Percentiles rank a stretch among this genome's conserved stretches.
Evolutionary conservation across 2,888 invertebrate species (phyloP).

Genomic region (Minunthozetes semirufus): DNA sequence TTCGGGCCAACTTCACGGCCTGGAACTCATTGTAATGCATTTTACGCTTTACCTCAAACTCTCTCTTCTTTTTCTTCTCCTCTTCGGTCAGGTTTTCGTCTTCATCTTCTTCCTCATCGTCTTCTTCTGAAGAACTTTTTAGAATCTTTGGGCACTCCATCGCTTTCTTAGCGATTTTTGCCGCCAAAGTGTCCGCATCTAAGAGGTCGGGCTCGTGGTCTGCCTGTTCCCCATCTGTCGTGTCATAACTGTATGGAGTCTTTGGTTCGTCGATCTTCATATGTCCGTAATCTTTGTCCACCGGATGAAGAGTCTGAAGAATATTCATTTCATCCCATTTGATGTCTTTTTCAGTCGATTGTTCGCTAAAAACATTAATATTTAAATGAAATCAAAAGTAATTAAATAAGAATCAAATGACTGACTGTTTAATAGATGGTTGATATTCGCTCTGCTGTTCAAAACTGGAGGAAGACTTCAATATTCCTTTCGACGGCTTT

Average conservation of each 20-base stretch:
- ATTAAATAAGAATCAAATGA: neutral
- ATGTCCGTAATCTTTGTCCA: conserved; percentile 97
- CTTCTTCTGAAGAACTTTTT: conserved; percentile 48
- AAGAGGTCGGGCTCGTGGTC: conserved; percentile 61
- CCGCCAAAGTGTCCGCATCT: conserved; percentile 65
- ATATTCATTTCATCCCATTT: conserved; percentile 99
- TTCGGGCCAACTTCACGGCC: conserved; percentile 82
- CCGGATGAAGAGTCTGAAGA: conserved; percentile 91
- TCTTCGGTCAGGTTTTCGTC: conserved; percentile 37
- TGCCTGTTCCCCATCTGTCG: conserved; percentile 49
- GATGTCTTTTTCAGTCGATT: conserved; percentile 51
- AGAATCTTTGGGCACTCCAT: neutral
- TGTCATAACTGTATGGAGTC: conserved; percentile 66
- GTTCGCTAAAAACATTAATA: conserved; percentile 27
- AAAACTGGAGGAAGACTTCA: conserved; percentile 85
- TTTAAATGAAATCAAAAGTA: neutral
- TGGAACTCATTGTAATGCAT: conserved; percentile 97
- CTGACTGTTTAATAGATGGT: conserved; percentile 31
- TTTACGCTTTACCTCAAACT: conserved; percentile 88
- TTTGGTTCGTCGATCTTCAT: conserved; percentile 99
- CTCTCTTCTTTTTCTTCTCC: conserved; percentile 55
- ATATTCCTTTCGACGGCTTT: conserved; percentile 78
- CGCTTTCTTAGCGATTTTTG: conserved; percentile 49
- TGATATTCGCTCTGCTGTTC: conserved; percentile 52
- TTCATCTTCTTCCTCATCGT: conserved; percentile 46